Evolutionary conservation across 2,113 vertebrate genomes (phyloP).

Genomic region (Pardalotus punctatus): DNA sequence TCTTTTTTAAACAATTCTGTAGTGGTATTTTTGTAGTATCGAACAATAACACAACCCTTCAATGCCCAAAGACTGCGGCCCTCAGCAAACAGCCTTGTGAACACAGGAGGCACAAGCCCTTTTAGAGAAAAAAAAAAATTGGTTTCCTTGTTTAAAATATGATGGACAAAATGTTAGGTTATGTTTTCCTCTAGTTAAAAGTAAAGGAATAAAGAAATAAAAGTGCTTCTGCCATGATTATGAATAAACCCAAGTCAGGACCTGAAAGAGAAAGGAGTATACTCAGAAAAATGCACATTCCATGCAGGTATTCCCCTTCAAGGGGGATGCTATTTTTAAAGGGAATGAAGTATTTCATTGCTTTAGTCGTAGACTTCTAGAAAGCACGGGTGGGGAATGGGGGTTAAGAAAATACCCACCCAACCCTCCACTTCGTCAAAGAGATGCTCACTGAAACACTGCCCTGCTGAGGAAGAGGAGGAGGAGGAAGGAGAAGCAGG

Average conservation of each 20-base stretch:
- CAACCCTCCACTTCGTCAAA: neutral
- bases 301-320: neutral
- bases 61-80: constrained; percentile 97
- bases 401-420: neutral
- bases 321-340: neutral
- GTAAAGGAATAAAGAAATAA: neutral
- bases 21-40: constrained; percentile 74
- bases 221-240: neutral
- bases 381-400: rapidly evolving
- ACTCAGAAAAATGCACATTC: neutral
- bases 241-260: neutral
- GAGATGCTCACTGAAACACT: neutral
- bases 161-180: neutral
- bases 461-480: neutral
- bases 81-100: constrained; percentile 92
- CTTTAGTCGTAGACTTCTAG: neutral
- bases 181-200: neutral
- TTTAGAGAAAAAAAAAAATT: constrained; percentile 73
- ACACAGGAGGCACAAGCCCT: constrained; percentile 76
- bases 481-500: neutral
- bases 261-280: neutral
- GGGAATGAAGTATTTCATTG: neutral
- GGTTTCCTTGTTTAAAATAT: constrained; percentile 45
- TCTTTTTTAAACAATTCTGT: constrained; percentile 61
- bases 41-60: constrained; percentile 90